Conservation (phyloP, 2,888 invertebrate genomes). For the Caradrina clavipalpis region DNA sequence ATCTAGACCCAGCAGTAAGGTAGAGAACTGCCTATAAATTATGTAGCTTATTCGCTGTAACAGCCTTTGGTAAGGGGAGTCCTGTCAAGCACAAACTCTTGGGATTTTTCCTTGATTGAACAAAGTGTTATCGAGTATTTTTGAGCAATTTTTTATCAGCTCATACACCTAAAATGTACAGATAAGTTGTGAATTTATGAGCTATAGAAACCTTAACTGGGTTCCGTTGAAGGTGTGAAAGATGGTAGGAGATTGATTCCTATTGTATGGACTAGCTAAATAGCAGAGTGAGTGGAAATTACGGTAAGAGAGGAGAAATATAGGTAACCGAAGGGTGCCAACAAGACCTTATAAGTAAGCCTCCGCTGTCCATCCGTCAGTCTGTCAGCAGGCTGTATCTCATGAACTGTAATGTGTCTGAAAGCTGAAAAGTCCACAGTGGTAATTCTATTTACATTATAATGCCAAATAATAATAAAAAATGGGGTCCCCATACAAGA, state of each 20-base stretch:
- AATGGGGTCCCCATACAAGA: too few species aligned
- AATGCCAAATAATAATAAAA: too few species aligned
- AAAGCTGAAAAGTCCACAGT: too few species aligned
- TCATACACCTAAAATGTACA: background rate
- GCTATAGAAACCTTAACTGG: background rate
- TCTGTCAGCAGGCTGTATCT: too few species aligned
- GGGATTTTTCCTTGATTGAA: background rate
- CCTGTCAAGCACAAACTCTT: background rate
- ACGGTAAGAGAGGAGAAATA: too few species aligned
- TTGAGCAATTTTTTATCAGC: background rate
- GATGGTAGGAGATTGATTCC: too few species aligned
- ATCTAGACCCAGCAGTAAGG: slow-evolving; percentile 12
- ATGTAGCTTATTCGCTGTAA: background rate
- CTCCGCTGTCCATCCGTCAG: too few species aligned
- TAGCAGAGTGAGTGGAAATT: background rate
- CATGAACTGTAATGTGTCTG: too few species aligned
- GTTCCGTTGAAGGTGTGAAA: too few species aligned
- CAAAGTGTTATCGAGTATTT: background rate
- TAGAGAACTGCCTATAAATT: background rate
- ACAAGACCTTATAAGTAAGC: too few species aligned
- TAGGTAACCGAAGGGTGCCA: too few species aligned
- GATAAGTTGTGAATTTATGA: background rate
- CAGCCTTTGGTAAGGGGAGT: background rate
- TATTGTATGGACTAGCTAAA: background rate
- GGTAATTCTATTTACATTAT: too few species aligned